These are phyloP conservation scores for Thomomys bottae DNA, from an alignment of 2,113 vertebrate genomes.

Conservation along the genomic window DNA sequence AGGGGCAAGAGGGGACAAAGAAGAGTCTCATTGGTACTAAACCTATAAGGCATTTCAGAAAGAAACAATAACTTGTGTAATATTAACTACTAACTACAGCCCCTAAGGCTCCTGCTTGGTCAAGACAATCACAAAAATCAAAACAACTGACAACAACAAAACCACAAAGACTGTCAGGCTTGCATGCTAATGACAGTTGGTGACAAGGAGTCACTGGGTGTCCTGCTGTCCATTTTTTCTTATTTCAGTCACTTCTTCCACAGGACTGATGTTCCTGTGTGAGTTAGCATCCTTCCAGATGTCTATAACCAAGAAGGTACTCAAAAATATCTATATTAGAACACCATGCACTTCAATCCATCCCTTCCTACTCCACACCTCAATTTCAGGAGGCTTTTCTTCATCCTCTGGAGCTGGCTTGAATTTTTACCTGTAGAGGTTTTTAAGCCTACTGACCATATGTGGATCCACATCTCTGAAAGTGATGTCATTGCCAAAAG, in stretches of 20 bases:
- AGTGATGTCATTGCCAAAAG: constrained; percentile 76
- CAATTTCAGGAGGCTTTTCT: constrained; percentile 17
- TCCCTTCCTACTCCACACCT: background rate
- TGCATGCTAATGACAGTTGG: constrained; percentile 83
- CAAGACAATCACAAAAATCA: constrained; percentile 80
- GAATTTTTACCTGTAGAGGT: constrained; percentile 53
- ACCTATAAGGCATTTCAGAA: constrained; percentile 82
- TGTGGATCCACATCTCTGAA: constrained; percentile 64
- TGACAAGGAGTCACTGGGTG: constrained; percentile 86
- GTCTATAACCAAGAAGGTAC: constrained; percentile 77
- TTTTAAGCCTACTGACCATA: constrained; percentile 46
- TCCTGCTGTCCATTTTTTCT: constrained; percentile 81
- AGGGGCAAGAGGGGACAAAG: constrained; percentile 77
- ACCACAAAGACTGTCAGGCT: constrained; percentile 78
- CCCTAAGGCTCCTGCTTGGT: constrained; percentile 79
- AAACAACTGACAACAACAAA: constrained; percentile 79
- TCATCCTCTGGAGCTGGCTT: background rate
- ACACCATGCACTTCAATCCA: accelerated
- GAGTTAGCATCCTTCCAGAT: constrained; percentile 81
- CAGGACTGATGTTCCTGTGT: constrained; percentile 76
- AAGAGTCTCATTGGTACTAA: constrained; percentile 79
- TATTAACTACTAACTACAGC: constrained; percentile 73
- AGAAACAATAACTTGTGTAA: constrained; percentile 82
- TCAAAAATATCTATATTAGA: constrained; percentile 56
- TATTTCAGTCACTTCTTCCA: constrained; percentile 81